Evolutionary conservation across 2,113 vertebrate genomes (phyloP).

Genomic region (Oryzias woworae): DNA sequence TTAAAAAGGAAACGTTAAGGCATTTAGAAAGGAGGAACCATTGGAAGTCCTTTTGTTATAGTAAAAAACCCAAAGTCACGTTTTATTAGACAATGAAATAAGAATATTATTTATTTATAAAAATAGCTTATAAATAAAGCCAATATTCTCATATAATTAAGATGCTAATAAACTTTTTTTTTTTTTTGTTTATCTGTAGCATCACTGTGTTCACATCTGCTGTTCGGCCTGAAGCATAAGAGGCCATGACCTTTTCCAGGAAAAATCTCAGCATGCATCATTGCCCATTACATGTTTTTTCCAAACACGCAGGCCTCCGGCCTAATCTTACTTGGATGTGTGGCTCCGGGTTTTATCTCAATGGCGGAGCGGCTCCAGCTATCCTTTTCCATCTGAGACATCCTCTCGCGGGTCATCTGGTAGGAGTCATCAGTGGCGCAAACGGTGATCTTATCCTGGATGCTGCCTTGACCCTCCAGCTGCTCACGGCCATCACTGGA

Average conservation of each 20-base stretch:
- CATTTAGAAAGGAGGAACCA: not conserved
- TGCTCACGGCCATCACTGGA: conserved; percentile 69
- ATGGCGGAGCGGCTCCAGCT: conserved; percentile 76
- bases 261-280: conserved; percentile 9
- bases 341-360: conserved; percentile 75
- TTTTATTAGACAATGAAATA: conserved; percentile 37
- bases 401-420: conserved; percentile 76
- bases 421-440: conserved; percentile 83
- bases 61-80: conserved; percentile 7
- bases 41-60: not conserved
- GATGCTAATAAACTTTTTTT: conserved; percentile 4
- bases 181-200: conserved; percentile 26
- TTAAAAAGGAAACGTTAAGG: too few relatives aligned
- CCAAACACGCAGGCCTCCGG: not conserved
- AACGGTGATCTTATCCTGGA: conserved; percentile 86
- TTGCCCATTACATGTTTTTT: conserved; percentile 1
- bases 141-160: conserved; percentile 33
- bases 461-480: conserved; percentile 82
- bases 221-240: conserved; percentile 12
- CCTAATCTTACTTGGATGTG: conserved; percentile 69
- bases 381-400: conserved; percentile 80
- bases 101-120: conserved; percentile 4
- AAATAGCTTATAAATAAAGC: conserved; percentile 8
- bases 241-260: conserved; percentile 10
- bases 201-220: conserved; percentile 11